A percentile compares a stretch with the other conserved stretches of the same genome.
phyloP scores from a whole-genome alignment of 2,113 vertebrate species.

The Candoia aspera region DNA sequence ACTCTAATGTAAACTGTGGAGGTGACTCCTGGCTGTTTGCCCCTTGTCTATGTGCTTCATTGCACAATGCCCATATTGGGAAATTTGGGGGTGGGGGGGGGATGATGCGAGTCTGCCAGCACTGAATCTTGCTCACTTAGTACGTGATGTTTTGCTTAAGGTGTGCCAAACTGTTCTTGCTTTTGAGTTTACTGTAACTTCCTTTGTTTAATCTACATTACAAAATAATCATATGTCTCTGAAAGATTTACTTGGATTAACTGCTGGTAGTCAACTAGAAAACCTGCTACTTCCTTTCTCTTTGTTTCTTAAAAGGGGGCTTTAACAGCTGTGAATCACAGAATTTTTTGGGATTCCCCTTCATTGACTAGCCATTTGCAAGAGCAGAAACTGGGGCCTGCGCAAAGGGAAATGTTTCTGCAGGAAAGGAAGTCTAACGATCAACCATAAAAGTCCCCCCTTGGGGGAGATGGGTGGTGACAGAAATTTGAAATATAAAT shows the following conservation, averaged over 20 bases:
- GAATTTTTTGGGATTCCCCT: constrained; percentile 12
- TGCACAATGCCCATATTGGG: constrained; percentile 26
- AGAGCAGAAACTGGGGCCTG: accelerated
- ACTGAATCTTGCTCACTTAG: constrained; percentile 29
- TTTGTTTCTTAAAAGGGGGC: constrained; percentile 50
- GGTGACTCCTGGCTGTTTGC: constrained; percentile 42
- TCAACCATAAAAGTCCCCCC: background rate
- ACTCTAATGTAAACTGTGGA: constrained; percentile 11
- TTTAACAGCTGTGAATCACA: constrained; percentile 45
- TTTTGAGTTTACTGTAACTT: constrained; percentile 69
- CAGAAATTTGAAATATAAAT: too few relatives aligned
- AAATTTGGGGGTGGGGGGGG: background rate
- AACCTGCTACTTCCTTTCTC: constrained; percentile 65
- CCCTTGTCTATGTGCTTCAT: constrained; percentile 55
- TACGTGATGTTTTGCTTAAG: constrained; percentile 70
- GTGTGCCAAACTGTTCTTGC: constrained; percentile 76
- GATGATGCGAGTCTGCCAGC: constrained; percentile 19
- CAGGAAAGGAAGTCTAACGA: background rate
- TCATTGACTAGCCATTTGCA: constrained; percentile 14
- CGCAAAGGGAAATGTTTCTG: background rate
- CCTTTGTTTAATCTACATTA: constrained; percentile 75
- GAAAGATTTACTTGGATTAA: constrained; percentile 66
- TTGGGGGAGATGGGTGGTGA: too few relatives aligned
- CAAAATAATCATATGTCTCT: constrained; percentile 61
- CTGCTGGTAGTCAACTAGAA: constrained; percentile 48